phyloP scores from a whole-genome alignment of 2,888 invertebrate species.

The Ctena decussata region DNA sequence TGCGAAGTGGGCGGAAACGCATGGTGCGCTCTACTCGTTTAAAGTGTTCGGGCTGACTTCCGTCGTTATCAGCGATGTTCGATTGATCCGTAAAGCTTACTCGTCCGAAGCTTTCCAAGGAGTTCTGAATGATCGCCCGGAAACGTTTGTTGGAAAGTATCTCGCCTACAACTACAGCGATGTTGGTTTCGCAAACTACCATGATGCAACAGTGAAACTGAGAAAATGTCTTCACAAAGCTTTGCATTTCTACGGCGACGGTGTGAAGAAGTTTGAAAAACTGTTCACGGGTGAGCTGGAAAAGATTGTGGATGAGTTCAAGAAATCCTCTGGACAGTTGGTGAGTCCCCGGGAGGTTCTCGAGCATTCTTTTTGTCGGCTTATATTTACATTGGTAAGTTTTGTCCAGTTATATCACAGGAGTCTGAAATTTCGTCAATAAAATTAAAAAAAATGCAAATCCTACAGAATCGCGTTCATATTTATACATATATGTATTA shows the following conservation, averaged over 20 bases:
- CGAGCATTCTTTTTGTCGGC: slow-evolving; percentile 17
- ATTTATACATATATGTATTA: too few relatives aligned
- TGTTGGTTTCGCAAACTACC: slow-evolving; percentile 27
- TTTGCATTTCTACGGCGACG: slow-evolving; percentile 31
- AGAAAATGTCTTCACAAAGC: slow-evolving; percentile 26
- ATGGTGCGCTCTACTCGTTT: slow-evolving; percentile 18
- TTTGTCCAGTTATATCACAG: too few relatives aligned
- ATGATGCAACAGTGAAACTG: slow-evolving; percentile 15
- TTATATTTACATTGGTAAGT: slow-evolving; percentile 16
- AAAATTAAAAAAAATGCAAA: too few relatives aligned
- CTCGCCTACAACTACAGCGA: slow-evolving; percentile 24
- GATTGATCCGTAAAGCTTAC: slow-evolving; percentile 18
- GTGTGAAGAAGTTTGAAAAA: slow-evolving; percentile 21
- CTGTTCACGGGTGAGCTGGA: slow-evolving; percentile 9
- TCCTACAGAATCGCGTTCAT: too few relatives aligned
- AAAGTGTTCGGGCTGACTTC: slow-evolving; percentile 6
- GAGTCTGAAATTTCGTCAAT: too few relatives aligned
- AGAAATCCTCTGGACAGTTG: not conserved
- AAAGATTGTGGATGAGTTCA: not conserved
- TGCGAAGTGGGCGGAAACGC: slow-evolving; percentile 16
- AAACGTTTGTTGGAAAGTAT: slow-evolving; percentile 33
- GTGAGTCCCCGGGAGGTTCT: slow-evolving; percentile 1
- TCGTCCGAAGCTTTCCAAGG: not conserved
- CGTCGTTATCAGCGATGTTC: slow-evolving; percentile 9
- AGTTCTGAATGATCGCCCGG: slow-evolving; percentile 26